phyloP scores from a whole-genome alignment of 2,888 invertebrate species.

The Xylota sylvarum region DNA sequence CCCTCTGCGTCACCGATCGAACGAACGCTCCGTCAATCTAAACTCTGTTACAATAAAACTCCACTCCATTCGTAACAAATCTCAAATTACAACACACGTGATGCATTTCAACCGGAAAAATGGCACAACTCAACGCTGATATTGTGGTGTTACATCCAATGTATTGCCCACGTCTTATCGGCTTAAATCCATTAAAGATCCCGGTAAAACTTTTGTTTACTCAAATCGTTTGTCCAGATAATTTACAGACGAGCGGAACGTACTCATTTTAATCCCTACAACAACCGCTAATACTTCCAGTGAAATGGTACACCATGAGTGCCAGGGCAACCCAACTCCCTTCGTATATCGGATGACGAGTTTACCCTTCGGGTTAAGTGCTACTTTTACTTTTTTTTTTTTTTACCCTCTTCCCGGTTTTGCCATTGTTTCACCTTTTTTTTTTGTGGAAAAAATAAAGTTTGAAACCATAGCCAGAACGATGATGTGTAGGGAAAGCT shows the following conservation, averaged over 20 bases:
- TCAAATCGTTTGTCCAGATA: conserved; percentile 38
- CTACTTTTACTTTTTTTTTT: neutral
- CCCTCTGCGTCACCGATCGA: no score
- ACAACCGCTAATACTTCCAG: conserved; percentile 18
- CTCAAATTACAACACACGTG: conserved; percentile 15
- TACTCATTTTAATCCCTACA: conserved; percentile 4
- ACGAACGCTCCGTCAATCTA: neutral
- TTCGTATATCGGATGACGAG: neutral
- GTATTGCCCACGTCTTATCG: conserved; percentile 37
- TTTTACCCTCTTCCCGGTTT: neutral
- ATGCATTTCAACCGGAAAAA: conserved; percentile 32
- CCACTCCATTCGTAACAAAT: neutral
- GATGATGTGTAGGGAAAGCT: neutral
- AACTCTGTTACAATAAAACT: no score
- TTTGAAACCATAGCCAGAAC: conserved; percentile 2
- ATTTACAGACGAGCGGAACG: conserved; percentile 23
- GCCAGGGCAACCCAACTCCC: neutral
- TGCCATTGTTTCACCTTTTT: neutral
- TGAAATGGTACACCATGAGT: conserved; percentile 12
- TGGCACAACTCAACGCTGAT: conserved; percentile 4
- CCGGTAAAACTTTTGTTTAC: conserved; percentile 28
- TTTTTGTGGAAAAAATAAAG: neutral
- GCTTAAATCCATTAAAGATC: conserved; percentile 11
- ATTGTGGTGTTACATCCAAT: conserved; percentile 12
- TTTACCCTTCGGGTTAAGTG: conserved; percentile 19